Base-by-base conservation (phyloP, 2,888 invertebrate species). In the Tiliacea aurago region DNA sequence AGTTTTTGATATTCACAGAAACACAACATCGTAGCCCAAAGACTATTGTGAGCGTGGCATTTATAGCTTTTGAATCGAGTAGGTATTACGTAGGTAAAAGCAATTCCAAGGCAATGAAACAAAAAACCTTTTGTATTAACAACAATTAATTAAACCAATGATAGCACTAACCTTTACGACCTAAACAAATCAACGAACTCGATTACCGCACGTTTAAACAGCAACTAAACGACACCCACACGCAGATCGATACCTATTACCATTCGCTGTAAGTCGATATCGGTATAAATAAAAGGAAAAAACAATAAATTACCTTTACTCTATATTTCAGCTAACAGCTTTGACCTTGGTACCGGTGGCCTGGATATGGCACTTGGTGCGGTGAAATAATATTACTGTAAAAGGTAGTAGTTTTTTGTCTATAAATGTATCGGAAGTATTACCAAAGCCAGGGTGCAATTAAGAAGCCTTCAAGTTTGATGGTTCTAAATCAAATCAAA, bases 291-390 rank as follows among this genome's bases (percentile, higher is more conserved):
- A 83, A 65, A 73, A 64, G 45, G 43, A 33, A 62, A 65, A 58
- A 45, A 49, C 68, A 64, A 70, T 79, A 73, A 83, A 76, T 76
- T 65, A 56, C 23, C 43, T 66, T 43, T 59, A 80, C 45, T 58
- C 43, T 51, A 55, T 47, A 59, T 70, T 76, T 76, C 65, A 72
- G 70, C 70, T 70, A 58, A 70, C 63, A 67, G 56, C 73, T 49
- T 63, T 7, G 68, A 65, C 84, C 82, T 84, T 82, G 73, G 65
- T 43, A 66, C 59, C 37, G 18, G 7, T 61, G n/a, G 13, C 55
- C 58, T 72, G 71, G 43, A 45, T 64, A 13, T 23, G 23, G 56
- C 64, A 37, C 70, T 49, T 71, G 59, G 7, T 23, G 2, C 33
- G 15, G 20, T 64, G 20, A 66, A 72, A 59, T 53, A 58, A 67